phyloP scores from a whole-genome alignment of 2,888 invertebrate species.

The Sclerodermus sp. region DNA sequence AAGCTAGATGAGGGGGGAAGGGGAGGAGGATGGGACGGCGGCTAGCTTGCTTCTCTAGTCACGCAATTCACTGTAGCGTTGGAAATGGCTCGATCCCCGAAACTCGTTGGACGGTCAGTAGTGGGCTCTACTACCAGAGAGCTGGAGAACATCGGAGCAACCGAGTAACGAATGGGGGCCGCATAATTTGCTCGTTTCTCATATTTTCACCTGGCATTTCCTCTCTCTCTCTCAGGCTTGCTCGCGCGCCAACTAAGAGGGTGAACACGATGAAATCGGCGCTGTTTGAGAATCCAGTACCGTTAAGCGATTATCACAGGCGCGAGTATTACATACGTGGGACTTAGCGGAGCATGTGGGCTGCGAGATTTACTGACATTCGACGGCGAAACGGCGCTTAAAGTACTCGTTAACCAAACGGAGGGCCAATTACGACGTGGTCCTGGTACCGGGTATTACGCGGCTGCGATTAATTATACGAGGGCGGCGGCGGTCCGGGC shows the following conservation, averaged over 20 bases:
- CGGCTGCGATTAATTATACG: constrained; percentile 33
- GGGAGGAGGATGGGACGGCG: too few relatives aligned
- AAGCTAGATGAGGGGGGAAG: too few relatives aligned
- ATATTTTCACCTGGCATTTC: constrained; percentile 36
- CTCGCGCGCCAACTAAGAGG: too few relatives aligned
- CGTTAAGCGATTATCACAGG: not conserved
- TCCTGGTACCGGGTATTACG: constrained; percentile 27
- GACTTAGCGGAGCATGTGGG: not conserved
- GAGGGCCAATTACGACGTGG: constrained; percentile 32
- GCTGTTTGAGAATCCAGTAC: too few relatives aligned
- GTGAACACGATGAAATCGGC: too few relatives aligned
- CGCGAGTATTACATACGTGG: not conserved
- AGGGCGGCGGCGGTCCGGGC: constrained; percentile 6
- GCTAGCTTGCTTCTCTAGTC: constrained; percentile 9
- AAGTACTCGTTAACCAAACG: constrained; percentile 36
- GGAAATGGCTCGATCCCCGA: too few relatives aligned
- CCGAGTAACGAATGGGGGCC: constrained; percentile 16
- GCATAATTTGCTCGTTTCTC: constrained; percentile 44
- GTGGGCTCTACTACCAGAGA: too few relatives aligned
- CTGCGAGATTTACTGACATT: constrained; percentile 23
- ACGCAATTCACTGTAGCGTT: constrained; percentile 23
- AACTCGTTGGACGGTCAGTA: too few relatives aligned
- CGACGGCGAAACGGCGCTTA: constrained; percentile 24
- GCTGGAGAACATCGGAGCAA: too few relatives aligned
- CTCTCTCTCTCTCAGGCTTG: too few relatives aligned